phyloP scores from a whole-genome alignment of 1,140 invertebrate species.

The Pseudomyrmex flavicornis region DNA sequence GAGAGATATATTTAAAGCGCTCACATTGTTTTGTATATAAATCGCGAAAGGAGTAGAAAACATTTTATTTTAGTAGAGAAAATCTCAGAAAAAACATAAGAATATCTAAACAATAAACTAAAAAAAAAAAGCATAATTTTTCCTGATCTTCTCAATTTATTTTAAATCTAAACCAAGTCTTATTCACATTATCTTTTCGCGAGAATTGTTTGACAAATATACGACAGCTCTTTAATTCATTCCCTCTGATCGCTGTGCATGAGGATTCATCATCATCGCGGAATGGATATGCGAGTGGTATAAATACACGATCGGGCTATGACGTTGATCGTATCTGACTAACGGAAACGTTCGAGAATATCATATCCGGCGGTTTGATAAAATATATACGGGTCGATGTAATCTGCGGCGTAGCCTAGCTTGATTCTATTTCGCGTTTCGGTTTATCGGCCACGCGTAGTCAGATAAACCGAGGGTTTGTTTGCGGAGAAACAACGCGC shows the following conservation, averaged over 20 bases:
- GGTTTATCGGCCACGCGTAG: constrained; percentile 63
- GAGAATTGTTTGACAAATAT: too few species aligned
- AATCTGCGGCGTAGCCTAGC: constrained; percentile 63
- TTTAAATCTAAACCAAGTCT: too few species aligned
- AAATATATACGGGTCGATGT: constrained; percentile 65
- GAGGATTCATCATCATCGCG: constrained; percentile 44
- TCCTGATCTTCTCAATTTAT: too few species aligned
- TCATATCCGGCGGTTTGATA: constrained; percentile 55
- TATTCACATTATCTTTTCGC: too few species aligned
- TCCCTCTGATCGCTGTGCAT: not conserved
- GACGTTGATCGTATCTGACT: constrained; percentile 56
- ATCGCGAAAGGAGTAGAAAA: too few species aligned
- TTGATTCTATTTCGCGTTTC: constrained; percentile 68
- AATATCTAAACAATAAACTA: too few species aligned
- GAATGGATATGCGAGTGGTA: constrained; percentile 44
- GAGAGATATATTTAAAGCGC: too few species aligned
- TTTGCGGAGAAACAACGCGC: constrained; percentile 60
- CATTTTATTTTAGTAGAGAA: too few species aligned
- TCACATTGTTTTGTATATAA: too few species aligned
- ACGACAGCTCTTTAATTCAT: not conserved
- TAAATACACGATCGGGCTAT: constrained; percentile 64
- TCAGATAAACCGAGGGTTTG: constrained; percentile 59
- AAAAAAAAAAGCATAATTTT: too few species aligned
- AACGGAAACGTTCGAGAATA: constrained; percentile 61
- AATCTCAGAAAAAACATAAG: too few species aligned